phyloP scores from a whole-genome alignment of 1,140 invertebrate genomes.

The Drosophila sp. region DNA sequence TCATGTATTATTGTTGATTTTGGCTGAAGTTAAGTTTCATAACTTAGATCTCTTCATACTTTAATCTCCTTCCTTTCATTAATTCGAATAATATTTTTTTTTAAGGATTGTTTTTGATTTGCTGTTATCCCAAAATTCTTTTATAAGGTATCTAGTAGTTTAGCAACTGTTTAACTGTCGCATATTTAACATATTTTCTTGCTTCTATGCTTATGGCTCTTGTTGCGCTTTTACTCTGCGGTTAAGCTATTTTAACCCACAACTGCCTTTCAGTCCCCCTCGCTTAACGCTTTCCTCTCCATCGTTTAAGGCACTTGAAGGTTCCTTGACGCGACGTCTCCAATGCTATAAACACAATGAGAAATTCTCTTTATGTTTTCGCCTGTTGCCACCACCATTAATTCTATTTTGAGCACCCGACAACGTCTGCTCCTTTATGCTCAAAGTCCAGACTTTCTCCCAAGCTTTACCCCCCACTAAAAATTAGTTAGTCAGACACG shows the following conservation, averaged over 20 bases:
- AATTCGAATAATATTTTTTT: too few species aligned
- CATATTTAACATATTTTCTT: constrained; percentile 49
- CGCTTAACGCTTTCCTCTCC: not conserved
- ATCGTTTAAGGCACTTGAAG: constrained; percentile 50
- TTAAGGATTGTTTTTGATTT: too few species aligned
- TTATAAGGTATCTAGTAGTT: constrained; percentile 6
- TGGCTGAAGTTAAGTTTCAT: too few species aligned
- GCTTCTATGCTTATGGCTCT: constrained; percentile 58
- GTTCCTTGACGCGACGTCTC: constrained; percentile 69
- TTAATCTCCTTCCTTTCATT: too few species aligned
- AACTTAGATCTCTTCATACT: too few species aligned
- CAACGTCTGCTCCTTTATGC: constrained; percentile 37
- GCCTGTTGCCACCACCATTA: constrained; percentile 55
- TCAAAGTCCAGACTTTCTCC: constrained; percentile 10
- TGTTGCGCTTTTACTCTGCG: constrained; percentile 76
- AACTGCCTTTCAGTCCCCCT: not conserved
- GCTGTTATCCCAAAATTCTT: not conserved
- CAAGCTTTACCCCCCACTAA: constrained; percentile 3
- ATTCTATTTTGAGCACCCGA: constrained; percentile 55
- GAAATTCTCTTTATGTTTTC: constrained; percentile 64
- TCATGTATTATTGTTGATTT: too few species aligned
- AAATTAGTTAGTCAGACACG: constrained; percentile 65
- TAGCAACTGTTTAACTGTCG: too few species aligned
- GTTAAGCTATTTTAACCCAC: constrained; percentile 49
- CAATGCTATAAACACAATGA: constrained; percentile 38